Evolutionary conservation across 2,113 vertebrate genomes (phyloP).

Genomic region (Stercorarius parasiticus): DNA sequence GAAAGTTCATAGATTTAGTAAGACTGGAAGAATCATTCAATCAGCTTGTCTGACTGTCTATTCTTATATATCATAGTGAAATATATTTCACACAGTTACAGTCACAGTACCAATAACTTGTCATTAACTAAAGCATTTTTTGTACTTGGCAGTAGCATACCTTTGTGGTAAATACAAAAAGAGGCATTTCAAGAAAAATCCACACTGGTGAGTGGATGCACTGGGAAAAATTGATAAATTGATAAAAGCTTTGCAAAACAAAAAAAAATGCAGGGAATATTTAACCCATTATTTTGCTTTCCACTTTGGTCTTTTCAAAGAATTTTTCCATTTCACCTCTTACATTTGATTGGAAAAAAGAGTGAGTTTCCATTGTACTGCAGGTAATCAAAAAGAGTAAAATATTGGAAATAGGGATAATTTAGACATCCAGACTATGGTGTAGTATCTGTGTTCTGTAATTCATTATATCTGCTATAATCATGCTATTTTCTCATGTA

Average conservation of each 20-base stretch:
- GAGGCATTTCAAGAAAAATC: background rate
- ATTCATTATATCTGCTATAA: background rate
- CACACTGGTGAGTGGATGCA: background rate
- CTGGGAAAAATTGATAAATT: background rate
- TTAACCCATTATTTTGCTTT: background rate
- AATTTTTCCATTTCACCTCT: background rate
- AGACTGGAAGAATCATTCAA: background rate
- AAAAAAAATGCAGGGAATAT: background rate
- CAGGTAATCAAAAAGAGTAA: background rate
- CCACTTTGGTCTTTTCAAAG: background rate
- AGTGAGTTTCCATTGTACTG: background rate
- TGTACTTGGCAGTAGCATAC: background rate
- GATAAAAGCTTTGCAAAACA: background rate
- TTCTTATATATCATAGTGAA: background rate
- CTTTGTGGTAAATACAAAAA: background rate
- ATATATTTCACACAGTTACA: background rate
- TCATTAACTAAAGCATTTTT: background rate
- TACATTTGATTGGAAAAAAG: background rate
- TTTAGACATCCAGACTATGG: background rate
- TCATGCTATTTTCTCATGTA: background rate
- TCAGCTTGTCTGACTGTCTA: background rate
- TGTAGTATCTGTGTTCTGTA: background rate
- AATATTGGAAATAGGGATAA: background rate
- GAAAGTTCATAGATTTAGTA: background rate
- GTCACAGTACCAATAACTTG: background rate